phyloP scores from a whole-genome alignment of 2,113 vertebrate genomes.

The Chionomys nivalis region DNA sequence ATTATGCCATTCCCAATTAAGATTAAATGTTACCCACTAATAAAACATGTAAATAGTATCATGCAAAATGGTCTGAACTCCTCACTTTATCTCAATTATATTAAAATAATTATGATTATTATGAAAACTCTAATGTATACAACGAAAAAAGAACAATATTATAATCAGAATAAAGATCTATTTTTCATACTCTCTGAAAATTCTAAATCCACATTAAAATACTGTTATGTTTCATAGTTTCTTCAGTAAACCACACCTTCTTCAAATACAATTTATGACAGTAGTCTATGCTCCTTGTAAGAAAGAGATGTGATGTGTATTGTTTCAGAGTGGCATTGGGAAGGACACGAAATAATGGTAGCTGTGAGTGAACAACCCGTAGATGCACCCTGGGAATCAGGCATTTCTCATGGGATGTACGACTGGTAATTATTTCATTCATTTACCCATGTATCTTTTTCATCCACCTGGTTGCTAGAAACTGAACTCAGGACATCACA shows the following conservation, averaged over 20 bases:
- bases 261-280: neutral
- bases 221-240: neutral
- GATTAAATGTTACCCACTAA: neutral
- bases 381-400: neutral
- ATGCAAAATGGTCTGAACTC: neutral
- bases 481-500: neutral
- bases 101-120: neutral
- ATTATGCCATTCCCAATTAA: neutral
- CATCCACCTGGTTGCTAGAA: neutral
- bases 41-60: neutral
- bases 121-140: neutral
- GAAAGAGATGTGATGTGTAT: neutral
- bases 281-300: neutral
- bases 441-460: neutral
- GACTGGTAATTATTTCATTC: neutral
- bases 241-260: neutral
- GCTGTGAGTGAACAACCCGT: neutral
- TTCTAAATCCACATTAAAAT: neutral
- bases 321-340: neutral
- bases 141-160: neutral
- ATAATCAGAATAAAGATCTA: neutral
- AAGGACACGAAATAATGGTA: neutral
- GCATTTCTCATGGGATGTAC: neutral
- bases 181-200: constrained; percentile 25
- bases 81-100: neutral